Base-by-base conservation (phyloP, 2,797 vertebrate species). In the Florisuga fusca region DNA sequence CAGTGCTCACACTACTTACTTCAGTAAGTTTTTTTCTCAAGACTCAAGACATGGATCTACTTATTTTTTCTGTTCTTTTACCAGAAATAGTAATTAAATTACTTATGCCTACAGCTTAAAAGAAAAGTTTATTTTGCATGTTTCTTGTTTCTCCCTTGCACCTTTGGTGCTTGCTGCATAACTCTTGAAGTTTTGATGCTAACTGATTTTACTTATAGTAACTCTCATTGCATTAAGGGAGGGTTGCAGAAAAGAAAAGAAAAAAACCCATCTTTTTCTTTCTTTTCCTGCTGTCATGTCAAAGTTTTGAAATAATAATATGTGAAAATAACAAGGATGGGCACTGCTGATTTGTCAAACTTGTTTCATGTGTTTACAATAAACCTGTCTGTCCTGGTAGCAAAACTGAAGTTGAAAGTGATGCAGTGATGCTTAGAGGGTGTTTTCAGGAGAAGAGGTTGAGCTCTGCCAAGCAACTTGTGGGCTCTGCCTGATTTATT, bases 241-340 rank as follows among this genome's bases (percentile, higher is more conserved):
- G 21, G 25, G 8, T 18, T 67, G 38, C 25, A 67, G 43, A 45
- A 75, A 41, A 53, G 33, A 80, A 33, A 36, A 3, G 5, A 14
- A 41, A 14, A 41, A 38, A 11, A 11, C 36, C 36, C 13, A 41
- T 41, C 1, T 38, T 68, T 18, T 38, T 29, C 51, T 61, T 36
- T 31, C 6, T 0, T 27, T n/a, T 11, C 19, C 2, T 31, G 26
- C 15, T 73, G 21, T 21, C n/a, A 5, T 2, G 13, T 34, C 29
- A 33, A 59, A 83, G 59, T 3, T 38, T 8, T 45, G 12, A 51
- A 78, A 36, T 22, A 55, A 25, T 17, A 51, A 19, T 4, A 4
- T 29, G 19, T 66, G 62, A 41, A 45, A 90, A 27, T 12, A 79
- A 11, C 20, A 43, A 68, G 46, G 48, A 33, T 61, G 21, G 20